A percentile compares a stretch with the other conserved stretches of the same genome.
Evolutionary conservation across 2,113 vertebrate genomes (phyloP).

Genomic region (Meleagris gallopavo): DNA sequence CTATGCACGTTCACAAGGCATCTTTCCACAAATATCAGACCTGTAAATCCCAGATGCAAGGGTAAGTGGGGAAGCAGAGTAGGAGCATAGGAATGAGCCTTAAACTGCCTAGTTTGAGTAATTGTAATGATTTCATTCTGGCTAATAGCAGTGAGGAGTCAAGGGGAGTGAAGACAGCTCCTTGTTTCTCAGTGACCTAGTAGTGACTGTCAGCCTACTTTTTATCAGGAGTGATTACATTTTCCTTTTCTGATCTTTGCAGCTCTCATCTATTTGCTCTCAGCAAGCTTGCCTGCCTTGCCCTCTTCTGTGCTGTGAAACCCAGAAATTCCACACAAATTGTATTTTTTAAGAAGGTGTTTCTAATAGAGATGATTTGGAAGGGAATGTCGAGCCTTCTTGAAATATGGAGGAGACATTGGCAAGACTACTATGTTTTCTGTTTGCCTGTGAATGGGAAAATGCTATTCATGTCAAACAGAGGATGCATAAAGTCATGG

Average conservation of each 20-base stretch:
- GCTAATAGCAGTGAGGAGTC: background rate
- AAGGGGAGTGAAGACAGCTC: background rate
- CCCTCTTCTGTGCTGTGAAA: background rate
- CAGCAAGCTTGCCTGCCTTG: background rate
- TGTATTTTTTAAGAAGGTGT: background rate
- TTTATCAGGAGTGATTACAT: background rate
- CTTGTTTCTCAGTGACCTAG: background rate
- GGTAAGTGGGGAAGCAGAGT: background rate
- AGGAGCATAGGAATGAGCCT: background rate
- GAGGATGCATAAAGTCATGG: background rate
- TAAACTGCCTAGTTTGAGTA: background rate
- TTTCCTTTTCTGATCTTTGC: background rate
- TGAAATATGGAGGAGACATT: background rate
- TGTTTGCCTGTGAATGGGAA: background rate
- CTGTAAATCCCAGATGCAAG: background rate
- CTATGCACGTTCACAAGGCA: background rate
- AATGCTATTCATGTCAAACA: background rate
- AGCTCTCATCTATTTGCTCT: background rate
- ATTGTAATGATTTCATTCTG: background rate
- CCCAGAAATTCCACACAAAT: background rate
- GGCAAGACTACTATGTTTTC: background rate
- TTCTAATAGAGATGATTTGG: background rate
- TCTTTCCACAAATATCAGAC: background rate
- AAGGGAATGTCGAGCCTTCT: background rate
- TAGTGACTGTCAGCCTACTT: background rate